phyloP scores from a whole-genome alignment of 2,797 vertebrate species.

The Cirrhinus molitorella region DNA sequence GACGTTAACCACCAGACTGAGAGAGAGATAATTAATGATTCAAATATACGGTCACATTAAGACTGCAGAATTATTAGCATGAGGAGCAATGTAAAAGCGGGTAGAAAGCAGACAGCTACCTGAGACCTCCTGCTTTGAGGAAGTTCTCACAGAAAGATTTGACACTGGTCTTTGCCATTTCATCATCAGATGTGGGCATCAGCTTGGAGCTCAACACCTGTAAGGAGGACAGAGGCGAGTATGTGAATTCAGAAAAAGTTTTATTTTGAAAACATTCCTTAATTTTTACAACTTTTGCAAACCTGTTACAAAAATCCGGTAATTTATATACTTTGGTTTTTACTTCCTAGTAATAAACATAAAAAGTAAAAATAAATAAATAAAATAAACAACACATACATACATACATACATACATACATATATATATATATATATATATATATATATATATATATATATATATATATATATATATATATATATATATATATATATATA shows the following conservation, averaged over 20 bases:
- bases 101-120: conserved; percentile 76
- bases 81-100: not conserved
- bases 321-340: not conserved
- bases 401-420: too few species aligned
- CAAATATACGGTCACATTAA: conserved; percentile 37
- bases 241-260: not conserved
- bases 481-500: too few species aligned
- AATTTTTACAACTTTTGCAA: not conserved
- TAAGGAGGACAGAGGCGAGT: not conserved
- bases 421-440: too few species aligned
- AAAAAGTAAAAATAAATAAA: not conserved
- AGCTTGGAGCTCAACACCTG: conserved; percentile 98
- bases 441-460: too few species aligned
- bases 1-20: conserved; percentile 97
- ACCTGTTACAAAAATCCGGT: not conserved
- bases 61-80: not conserved
- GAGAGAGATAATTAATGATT: conserved; percentile 40
- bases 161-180: conserved; percentile 99
- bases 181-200: conserved; percentile 98
- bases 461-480: too few species aligned
- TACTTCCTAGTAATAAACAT: not conserved
- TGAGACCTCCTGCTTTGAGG: conserved; percentile 96
- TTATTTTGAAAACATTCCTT: not conserved
- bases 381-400: too few species aligned
- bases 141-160: conserved; percentile 99